Evolutionary conservation across 1,140 invertebrate genomes (phyloP).

Genomic region (Coboldia fuscipes): DNA sequence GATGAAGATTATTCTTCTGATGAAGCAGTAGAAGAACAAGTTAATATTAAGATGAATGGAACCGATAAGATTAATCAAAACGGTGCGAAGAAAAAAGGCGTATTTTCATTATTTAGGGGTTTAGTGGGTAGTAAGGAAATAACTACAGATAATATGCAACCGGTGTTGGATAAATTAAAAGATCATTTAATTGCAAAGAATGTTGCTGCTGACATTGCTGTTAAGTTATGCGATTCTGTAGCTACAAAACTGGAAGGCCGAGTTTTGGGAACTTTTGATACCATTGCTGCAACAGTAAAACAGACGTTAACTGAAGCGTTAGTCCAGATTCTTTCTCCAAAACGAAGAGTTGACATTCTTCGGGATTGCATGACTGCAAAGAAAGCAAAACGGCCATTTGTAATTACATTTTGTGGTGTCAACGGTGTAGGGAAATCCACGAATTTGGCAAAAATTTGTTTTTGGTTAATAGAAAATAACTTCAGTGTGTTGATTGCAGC

Average conservation of each 20-base stretch:
- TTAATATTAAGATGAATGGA: slow-evolving; percentile 20
- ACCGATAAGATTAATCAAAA: slow-evolving; percentile 15
- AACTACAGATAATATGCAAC: slow-evolving; percentile 48
- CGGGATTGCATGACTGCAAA: slow-evolving; percentile 86
- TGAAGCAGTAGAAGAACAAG: slow-evolving; percentile 22
- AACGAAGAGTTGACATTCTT: slow-evolving; percentile 87
- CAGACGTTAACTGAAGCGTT: slow-evolving; percentile 59
- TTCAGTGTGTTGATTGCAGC: slow-evolving; percentile 92
- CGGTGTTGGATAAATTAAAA: slow-evolving; percentile 82
- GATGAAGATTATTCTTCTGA: slow-evolving; percentile 30
- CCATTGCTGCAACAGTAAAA: slow-evolving; percentile 65
- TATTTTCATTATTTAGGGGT: slow-evolving; percentile 66
- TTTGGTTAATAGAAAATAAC: slow-evolving; percentile 98
- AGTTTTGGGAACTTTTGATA: slow-evolving; percentile 80
- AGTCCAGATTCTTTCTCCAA: slow-evolving; percentile 84
- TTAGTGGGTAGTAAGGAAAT: slow-evolving; percentile 74
- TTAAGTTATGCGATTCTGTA: slow-evolving; percentile 89
- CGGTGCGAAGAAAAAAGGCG: slow-evolving; percentile 22
- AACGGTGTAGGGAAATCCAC: slow-evolving; percentile 99
- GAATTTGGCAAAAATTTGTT: slow-evolving; percentile 98
- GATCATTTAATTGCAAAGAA: slow-evolving; percentile 96
- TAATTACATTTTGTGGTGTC: slow-evolving; percentile 96
- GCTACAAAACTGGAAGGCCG: slow-evolving; percentile 83
- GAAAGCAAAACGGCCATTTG: slow-evolving; percentile 63
- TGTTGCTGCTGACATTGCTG: slow-evolving; percentile 89